Base-by-base conservation (phyloP, 2,888 invertebrate genomes). In the Dasysyrphus tricinctus region DNA sequence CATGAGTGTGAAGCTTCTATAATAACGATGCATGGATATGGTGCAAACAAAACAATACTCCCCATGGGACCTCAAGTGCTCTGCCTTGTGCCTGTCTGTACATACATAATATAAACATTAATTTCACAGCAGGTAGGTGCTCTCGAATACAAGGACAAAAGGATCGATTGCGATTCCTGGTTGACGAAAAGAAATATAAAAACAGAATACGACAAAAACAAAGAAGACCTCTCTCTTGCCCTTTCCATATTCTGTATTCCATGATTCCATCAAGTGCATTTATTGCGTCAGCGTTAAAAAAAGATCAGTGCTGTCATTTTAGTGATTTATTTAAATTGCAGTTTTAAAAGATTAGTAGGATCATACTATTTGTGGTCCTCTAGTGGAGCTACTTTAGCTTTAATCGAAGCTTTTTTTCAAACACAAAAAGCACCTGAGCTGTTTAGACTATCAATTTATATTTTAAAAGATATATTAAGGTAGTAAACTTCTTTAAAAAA, bases 281-380 rank as follows among this genome's bases (percentile, higher is more conserved):
- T 73, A 65, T 75, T 82, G 81, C 81, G 86, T 86, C 86, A 86
- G 86, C 65, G 69, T 78, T 51, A 47, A 75, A 29, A 32, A n/a
- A 32, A 11, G 34, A 37, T 12, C 63, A 72, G 54, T 63, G 74
- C 12, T 61, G 42, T 24, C 61, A 3, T 42, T 42, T 19, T 4
- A 59, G 3, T 39, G 19, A 5, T 11, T 11, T 3, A 37, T n/a
- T 14, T 11, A 42, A 42, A 42, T 14, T 0, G 5, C 5, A 39
- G 4, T 39, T 1, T 12, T 39, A 39, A 39, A 39, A 39, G 9
- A 9, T 37, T 3, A 32, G 7, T 24, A 24, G 3, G 24, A 24
- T n/a, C n/a, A n/a, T n/a, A n/a, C n/a, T n/a, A 3, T 24, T 24
- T 1, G 24, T 24, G 24, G 1, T 24, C 24, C 24, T 1, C 24